Percentiles rank a stretch among this genome's conserved stretches.
These are phyloP conservation scores for Bellardia pandia DNA, from an alignment of 2,888 invertebrate genomes.

Conservation along the genomic window DNA sequence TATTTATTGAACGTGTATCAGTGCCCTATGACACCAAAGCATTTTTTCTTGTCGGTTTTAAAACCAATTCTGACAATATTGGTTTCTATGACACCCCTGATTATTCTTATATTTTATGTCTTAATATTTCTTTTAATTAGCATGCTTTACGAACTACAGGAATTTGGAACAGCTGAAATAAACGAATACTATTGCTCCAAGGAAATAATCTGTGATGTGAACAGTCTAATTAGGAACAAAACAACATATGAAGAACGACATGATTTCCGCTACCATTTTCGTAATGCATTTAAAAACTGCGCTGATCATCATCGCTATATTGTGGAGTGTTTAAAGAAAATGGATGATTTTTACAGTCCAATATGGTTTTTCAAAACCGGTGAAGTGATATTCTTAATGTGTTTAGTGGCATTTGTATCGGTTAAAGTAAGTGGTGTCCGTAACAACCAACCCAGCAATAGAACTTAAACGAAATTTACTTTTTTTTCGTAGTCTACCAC, in stretches of 20 bases:
- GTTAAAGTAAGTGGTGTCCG: conserved; percentile 77
- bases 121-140: conserved; percentile 60
- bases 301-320: conserved; percentile 81
- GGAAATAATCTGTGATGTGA: conserved; percentile 67
- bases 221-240: background rate
- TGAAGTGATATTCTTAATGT: conserved; percentile 80
- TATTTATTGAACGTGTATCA: too few relatives aligned
- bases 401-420: conserved; percentile 81
- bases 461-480: background rate
- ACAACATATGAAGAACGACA: background rate
- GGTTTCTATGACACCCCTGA: too few relatives aligned
- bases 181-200: conserved; percentile 77
- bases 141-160: conserved; percentile 74
- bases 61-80: too few relatives aligned
- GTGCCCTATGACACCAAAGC: too few relatives aligned
- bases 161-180: conserved; percentile 73
- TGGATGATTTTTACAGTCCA: conserved; percentile 81
- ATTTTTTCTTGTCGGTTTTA: too few relatives aligned
- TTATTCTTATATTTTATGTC: too few relatives aligned
- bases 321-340: conserved; percentile 75
- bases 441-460: background rate
- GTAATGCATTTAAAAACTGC: conserved; percentile 77
- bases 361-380: conserved; percentile 81
- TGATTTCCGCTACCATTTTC: conserved; percentile 75
- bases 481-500: conserved; percentile 72